Evolutionary conservation across 2,113 vertebrate species (phyloP).

Genomic region (Nerophis ophidion): DNA sequence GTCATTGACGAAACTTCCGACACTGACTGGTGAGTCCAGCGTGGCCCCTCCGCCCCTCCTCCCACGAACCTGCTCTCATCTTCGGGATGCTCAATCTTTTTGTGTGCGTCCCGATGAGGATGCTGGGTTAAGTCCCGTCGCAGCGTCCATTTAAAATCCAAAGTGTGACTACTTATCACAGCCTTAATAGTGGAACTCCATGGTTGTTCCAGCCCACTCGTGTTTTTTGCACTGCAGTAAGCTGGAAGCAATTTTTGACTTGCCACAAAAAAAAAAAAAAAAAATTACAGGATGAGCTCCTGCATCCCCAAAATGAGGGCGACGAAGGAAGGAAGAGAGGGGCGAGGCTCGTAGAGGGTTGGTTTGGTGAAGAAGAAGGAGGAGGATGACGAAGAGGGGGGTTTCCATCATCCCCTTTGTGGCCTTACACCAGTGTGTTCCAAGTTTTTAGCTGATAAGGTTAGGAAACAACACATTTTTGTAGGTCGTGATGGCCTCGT

Average conservation of each 20-base stretch:
- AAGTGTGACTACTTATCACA: too few species aligned
- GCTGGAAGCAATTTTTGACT: constrained; percentile 41
- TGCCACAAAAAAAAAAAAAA: neutral
- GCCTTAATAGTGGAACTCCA: too few species aligned
- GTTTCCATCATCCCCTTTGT: constrained; percentile 35
- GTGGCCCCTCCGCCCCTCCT: neutral
- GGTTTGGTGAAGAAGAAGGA: neutral
- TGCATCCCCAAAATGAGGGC: constrained; percentile 41
- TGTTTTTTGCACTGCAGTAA: constrained; percentile 13
- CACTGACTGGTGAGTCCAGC: constrained; percentile 73
- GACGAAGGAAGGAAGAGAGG: constrained; percentile 38
- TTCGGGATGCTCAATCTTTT: neutral
- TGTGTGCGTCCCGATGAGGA: neutral
- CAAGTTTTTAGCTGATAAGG: neutral
- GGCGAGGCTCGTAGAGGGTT: constrained; percentile 46
- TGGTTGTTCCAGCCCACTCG: constrained; percentile 16
- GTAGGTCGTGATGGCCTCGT: too few species aligned
- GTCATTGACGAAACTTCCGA: constrained; percentile 73
- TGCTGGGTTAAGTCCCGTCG: neutral
- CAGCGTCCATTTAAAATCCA: too few species aligned
- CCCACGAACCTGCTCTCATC: neutral
- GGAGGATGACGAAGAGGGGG: neutral
- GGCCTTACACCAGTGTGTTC: constrained; percentile 7
- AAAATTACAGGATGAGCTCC: constrained; percentile 27
- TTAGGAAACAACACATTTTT: neutral